phyloP scores from a whole-genome alignment of 2,113 vertebrate species.

The Myiopsitta monachus region DNA sequence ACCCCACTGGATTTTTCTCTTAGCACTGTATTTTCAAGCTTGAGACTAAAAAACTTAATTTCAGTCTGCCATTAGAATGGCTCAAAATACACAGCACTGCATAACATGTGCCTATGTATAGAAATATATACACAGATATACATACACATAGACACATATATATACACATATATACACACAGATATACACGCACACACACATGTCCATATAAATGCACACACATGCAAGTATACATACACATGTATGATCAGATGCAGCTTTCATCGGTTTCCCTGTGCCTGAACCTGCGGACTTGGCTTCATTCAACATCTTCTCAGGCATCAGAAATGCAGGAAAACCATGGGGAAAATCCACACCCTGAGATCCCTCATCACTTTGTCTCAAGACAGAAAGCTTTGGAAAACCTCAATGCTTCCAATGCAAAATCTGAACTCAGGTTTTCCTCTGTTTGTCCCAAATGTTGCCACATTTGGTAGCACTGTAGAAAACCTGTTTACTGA shows the following conservation, averaged over 20 bases:
- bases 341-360: neutral
- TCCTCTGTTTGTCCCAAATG: neutral
- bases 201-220: neutral
- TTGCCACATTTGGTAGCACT: rapidly evolving
- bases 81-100: neutral
- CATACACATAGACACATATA: neutral
- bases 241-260: neutral
- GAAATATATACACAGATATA: neutral
- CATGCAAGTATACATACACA: too few relatives aligned
- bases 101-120: rapidly evolving
- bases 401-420: neutral
- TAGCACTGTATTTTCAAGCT: neutral
- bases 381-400: neutral
- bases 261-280: neutral
- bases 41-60: neutral
- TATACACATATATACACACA: neutral
- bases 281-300: neutral
- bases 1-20: neutral
- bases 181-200: too few relatives aligned
- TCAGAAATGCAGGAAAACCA: neutral
- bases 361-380: rapidly evolving
- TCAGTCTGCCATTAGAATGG: neutral
- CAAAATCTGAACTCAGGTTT: neutral
- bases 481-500: neutral
- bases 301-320: neutral